Evolutionary conservation across 2,113 vertebrate species (phyloP).

Genomic region (Urocynchramus pylzowi): DNA sequence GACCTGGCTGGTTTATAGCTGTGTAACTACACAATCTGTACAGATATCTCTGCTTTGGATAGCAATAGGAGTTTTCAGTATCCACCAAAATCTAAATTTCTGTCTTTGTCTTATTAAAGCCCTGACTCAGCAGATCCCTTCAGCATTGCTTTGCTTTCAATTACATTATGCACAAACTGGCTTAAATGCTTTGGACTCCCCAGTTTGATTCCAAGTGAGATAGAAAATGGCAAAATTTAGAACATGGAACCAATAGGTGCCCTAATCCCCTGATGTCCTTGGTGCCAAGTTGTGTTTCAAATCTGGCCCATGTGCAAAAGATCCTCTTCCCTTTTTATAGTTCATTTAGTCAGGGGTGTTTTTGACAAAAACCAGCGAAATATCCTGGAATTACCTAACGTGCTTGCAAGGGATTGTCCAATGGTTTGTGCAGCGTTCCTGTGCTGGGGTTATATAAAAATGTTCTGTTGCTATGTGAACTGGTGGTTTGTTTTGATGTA

Average conservation of each 20-base stretch:
- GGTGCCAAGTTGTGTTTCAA: constrained; percentile 30
- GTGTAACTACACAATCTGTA: neutral
- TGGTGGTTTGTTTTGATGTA: constrained; percentile 55
- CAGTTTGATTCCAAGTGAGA: constrained; percentile 1
- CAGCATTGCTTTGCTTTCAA: neutral
- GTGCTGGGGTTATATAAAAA: constrained; percentile 47
- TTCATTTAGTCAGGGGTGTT: constrained; percentile 12
- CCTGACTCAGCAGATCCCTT: constrained; percentile 4
- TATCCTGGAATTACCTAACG: constrained; percentile 29
- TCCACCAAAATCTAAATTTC: neutral
- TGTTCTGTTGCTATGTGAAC: constrained; percentile 64
- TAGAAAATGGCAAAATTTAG: neutral
- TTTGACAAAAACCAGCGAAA: constrained; percentile 47
- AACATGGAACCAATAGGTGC: constrained; percentile 14
- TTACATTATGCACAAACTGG: neutral
- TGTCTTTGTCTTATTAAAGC: neutral
- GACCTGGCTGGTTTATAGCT: neutral
- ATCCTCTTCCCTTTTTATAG: constrained; percentile 34
- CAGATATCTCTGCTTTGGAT: neutral
- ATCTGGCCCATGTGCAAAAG: neutral
- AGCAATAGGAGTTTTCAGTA: neutral
- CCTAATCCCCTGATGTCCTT: neutral
- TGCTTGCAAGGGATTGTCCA: constrained; percentile 17
- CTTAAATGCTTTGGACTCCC: constrained; percentile 5
- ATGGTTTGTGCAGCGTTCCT: neutral